Percentiles rank a stretch among this genome's conserved stretches.
Conservation (phyloP, 2,113 vertebrate genomes). For the Syngnathus floridae region DNA sequence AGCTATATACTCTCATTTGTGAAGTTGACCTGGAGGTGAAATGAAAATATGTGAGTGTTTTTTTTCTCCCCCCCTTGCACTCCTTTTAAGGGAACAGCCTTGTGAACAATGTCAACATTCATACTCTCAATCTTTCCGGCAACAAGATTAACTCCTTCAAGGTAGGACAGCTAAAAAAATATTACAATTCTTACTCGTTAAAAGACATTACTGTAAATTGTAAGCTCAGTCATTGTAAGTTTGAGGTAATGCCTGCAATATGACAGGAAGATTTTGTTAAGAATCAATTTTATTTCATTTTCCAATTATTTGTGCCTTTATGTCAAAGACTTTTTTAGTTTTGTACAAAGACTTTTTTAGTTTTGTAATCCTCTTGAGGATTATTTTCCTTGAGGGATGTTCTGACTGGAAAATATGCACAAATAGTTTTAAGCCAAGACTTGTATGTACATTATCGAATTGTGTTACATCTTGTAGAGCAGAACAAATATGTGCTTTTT, state of each 20-base stretch:
- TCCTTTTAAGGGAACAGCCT: constrained; percentile 70
- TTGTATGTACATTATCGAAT: no score
- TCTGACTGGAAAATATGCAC: background rate
- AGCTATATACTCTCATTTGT: constrained; percentile 26
- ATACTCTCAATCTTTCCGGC: constrained; percentile 84
- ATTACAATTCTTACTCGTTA: constrained; percentile 39
- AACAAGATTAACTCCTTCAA: constrained; percentile 85
- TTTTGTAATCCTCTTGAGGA: no score
- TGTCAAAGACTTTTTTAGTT: background rate
- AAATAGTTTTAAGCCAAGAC: background rate
- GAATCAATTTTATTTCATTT: constrained; percentile 12
- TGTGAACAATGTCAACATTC: constrained; percentile 73
- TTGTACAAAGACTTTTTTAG: background rate
- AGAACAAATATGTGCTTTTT: background rate
- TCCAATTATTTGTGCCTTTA: background rate
- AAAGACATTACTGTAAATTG: constrained; percentile 32
- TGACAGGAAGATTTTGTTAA: constrained; percentile 23
- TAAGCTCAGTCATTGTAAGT: constrained; percentile 27
- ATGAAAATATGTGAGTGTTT: constrained; percentile 10
- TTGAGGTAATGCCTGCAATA: constrained; percentile 1
- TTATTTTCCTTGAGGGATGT: no score
- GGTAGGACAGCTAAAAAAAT: constrained; percentile 64
- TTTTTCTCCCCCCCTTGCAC: background rate
- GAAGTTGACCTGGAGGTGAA: constrained; percentile 12
- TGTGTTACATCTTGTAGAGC: background rate